Evolutionary conservation across 2,113 vertebrate genomes (phyloP), one percentile per base, ranked within the genome.

Genomic region (Crotophaga sulcirostris): DNA sequence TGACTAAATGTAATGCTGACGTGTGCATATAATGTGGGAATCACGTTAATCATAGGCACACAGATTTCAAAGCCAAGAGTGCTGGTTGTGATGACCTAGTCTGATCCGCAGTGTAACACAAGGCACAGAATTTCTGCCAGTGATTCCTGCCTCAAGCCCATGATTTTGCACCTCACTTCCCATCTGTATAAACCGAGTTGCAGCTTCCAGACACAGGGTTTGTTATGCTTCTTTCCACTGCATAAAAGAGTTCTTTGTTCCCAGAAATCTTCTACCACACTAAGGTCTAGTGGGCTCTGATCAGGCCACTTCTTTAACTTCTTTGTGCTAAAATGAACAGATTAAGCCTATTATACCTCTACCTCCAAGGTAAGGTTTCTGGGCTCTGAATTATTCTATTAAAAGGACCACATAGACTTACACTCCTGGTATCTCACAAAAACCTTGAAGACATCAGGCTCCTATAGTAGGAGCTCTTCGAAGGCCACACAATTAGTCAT

Each of bases 1-100:
- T 87, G 91, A 60, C 94, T 96, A 92, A 96, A 94, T 81, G 96
- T 64, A 96, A 89, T 94, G 96, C 94, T 97, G 95, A 96, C 94
- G 96, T 84, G 95, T 93, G 96, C 94, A 92, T 96, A 96, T 97
- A 97, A 96, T 94, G 96, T 96, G 95, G 95, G 95, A 97, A 97
- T 96, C 95, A 92, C 69, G 74, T 94, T 96, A 96, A 91, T 95
- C 91, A 92, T 77, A 97, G 92, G 90, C 87, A 95, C 87, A 91
- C 74, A 96, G 84, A 89, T 97, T 84, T 93, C 94, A 95, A 96
- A 95, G 93, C 91, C 95, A 93, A 96, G 69, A 92, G 93, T 74
- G 47, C 89, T 96, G 95, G 83, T 92, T 90, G 86, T 90, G 94
- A 94, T 97, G 96, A 95, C 93, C 96, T 92, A 91, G 93, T 56